Evolutionary conservation across 2,888 invertebrate genomes (phyloP), one percentile per base, ranked within the genome.

Genomic region (Ormyrus rosae): DNA sequence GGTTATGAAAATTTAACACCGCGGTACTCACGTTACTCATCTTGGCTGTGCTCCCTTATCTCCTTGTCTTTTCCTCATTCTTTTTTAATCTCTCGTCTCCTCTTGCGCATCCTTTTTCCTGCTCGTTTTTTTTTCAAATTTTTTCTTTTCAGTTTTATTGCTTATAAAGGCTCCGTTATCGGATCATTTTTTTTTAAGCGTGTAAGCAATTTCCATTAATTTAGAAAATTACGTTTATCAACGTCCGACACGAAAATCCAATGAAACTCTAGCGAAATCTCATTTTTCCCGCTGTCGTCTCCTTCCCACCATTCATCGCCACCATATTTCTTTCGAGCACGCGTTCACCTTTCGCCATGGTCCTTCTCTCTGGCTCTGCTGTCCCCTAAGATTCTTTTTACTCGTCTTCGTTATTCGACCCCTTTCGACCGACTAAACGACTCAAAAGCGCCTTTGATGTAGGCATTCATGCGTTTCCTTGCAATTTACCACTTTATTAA

Each of bases 1-100:
- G 84, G 83, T 88, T 87, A 87, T 87, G 86, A 88, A 88, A 87
- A 87, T 86, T 86, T 88, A 87, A 86, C 86, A 84, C 85, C 83
- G 79, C 84, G 80, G 83, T 84, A 83, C 84, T 84, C 83, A 64
- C 81, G 83, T 84, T 85, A 81, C 84, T 83, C 81, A 82, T 83
- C 63, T 82, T 83, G 83, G 71, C 76, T 68, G 4, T 51, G 55
- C 64, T 48, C 34, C 48, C 69, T 63, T 63, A 71, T 65, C 71
- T 63, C 45, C 50, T 19, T 48, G 45, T 46, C 61, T 19, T 53
- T 68, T 65, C 13, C 58, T 60, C 68, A 19, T 67, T 76, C 61
- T 61, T 76, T 69, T 69, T 76, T 76, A 76, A 76, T 76, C 76
- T 48, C 34, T 19, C 48, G 55, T 46, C 55, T 72, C 46, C 45